Evolutionary conservation across 2,888 invertebrate species (phyloP).

Genomic region (Pseudanteris insignis): DNA sequence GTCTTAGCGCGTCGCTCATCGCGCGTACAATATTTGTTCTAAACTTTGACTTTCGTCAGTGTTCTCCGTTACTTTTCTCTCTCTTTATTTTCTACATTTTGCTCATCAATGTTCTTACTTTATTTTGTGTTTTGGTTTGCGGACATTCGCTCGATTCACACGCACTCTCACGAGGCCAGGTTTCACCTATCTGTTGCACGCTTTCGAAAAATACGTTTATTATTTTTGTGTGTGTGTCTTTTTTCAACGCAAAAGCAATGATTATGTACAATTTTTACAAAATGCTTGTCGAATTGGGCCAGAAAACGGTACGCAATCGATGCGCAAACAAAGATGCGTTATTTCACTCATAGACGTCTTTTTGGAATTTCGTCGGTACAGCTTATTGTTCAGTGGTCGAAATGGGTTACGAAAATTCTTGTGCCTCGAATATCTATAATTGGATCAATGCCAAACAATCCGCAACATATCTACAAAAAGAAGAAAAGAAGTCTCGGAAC

Average conservation of each 20-base stretch:
- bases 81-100: no score
- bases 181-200: conserved; percentile 47
- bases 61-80: no score
- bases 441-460: conserved; percentile 26
- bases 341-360: conserved; percentile 15
- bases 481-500: conserved; percentile 44
- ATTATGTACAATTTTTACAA: conserved; percentile 42
- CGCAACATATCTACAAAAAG: conserved; percentile 44
- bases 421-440: no score
- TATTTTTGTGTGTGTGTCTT: no score
- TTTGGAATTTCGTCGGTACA: not conserved
- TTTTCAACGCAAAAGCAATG: conserved; percentile 33
- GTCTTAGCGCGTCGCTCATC: conserved; percentile 48
- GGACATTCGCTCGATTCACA: conserved; percentile 47
- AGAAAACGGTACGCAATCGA: conserved; percentile 17
- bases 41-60: not conserved
- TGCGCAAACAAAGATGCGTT: conserved; percentile 19
- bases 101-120: not conserved
- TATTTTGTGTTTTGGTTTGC: conserved; percentile 17
- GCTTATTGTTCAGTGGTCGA: no score
- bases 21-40: conserved; percentile 25
- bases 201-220: conserved; percentile 39
- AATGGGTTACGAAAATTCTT: no score
- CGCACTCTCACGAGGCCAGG: conserved; percentile 33
- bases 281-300: conserved; percentile 31